Conservation (phyloP, 92 coral and sea anemone species). For the Epizoanthus ramosus region DNA sequence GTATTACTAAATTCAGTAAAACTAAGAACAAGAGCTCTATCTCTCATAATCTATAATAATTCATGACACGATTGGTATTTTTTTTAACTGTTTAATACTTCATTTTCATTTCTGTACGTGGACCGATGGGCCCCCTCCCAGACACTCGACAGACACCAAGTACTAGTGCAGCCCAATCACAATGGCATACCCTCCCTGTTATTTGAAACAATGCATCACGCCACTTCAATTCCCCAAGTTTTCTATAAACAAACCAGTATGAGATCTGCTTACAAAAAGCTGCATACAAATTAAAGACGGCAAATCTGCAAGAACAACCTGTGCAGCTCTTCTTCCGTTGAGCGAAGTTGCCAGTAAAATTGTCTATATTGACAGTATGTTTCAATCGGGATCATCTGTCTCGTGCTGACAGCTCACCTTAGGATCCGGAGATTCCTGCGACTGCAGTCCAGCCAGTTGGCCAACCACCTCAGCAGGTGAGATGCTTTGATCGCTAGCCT, state of each 20-base stretch:
- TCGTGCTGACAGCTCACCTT: conserved; percentile 18
- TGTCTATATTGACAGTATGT: not conserved
- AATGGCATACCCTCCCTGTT: not conserved
- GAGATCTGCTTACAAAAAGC: not conserved
- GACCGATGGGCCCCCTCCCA: too few species aligned
- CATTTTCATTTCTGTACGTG: too few species aligned
- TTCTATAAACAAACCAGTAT: not conserved
- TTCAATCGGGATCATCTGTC: not conserved
- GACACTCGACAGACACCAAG: too few species aligned
- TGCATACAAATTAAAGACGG: not conserved
- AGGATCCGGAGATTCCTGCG: not conserved
- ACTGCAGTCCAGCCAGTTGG: not conserved
- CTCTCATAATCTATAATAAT: too few species aligned
- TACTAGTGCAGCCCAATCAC: not conserved
- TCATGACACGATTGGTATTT: too few species aligned
- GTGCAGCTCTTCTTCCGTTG: not conserved
- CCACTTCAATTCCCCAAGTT: not conserved
- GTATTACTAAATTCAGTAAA: too few species aligned
- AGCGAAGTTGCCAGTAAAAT: not conserved
- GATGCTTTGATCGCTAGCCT: not conserved
- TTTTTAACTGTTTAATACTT: too few species aligned
- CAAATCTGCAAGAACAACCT: not conserved
- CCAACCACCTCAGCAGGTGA: not conserved
- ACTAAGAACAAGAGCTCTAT: too few species aligned
- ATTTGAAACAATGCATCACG: not conserved